Evolutionary conservation across 2,797 vertebrate species (phyloP).

Genomic region (Odontamblyopus rebecca): DNA sequence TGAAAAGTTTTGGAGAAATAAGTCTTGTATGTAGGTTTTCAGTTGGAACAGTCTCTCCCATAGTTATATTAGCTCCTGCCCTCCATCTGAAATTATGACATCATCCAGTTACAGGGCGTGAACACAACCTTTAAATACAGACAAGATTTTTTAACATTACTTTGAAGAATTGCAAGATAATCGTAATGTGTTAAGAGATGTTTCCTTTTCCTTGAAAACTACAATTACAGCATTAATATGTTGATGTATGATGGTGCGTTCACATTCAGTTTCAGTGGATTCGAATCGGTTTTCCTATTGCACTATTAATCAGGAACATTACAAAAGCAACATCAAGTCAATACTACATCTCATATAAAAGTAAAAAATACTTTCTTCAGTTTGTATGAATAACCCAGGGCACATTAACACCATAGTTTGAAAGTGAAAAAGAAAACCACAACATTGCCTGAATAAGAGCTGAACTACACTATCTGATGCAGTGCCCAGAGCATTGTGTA

Average conservation of each 20-base stretch:
- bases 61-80: too few species aligned
- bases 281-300: conserved; percentile 11
- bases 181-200: too few species aligned
- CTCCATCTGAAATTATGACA: too few species aligned
- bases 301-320: background rate
- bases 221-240: background rate
- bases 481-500: background rate
- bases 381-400: conserved; percentile 23
- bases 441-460: conserved; percentile 13
- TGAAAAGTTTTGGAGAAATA: too few species aligned
- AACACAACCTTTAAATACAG: too few species aligned
- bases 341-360: conserved; percentile 21
- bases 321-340: conserved; percentile 23
- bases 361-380: background rate
- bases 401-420: conserved; percentile 22
- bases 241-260: background rate
- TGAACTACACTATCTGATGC: background rate
- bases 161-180: too few species aligned
- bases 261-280: background rate
- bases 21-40: too few species aligned
- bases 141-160: too few species aligned
- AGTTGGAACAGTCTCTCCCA: too few species aligned
- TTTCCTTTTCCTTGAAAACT: background rate
- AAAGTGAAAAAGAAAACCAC: conserved; percentile 11
- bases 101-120: too few species aligned